Conservation (phyloP, 2,113 vertebrate genomes). For the Pygoscelis antarcticus region DNA sequence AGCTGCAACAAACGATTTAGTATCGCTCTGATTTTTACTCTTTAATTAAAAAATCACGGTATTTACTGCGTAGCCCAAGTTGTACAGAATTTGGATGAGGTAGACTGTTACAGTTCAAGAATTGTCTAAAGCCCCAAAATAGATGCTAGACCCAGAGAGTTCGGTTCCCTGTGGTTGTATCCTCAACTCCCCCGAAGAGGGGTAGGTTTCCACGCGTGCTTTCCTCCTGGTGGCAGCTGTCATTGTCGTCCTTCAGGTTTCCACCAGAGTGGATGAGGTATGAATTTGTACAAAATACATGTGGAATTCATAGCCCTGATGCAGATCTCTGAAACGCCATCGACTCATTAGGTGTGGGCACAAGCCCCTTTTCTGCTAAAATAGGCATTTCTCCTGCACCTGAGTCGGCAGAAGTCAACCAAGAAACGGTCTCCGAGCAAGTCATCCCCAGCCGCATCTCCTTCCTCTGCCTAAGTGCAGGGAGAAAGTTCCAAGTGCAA, state of each 20-base stretch:
- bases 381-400: rapidly evolving
- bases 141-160: background rate
- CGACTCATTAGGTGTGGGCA: rapidly evolving
- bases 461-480: too few relatives aligned
- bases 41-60: rapidly evolving
- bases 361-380: background rate
- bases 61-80: background rate
- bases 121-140: background rate
- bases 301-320: background rate
- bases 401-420: background rate
- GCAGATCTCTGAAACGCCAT: background rate
- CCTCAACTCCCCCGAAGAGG: background rate
- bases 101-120: background rate
- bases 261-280: rapidly evolving
- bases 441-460: rapidly evolving
- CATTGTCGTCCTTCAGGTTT: rapidly evolving
- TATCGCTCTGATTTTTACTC: background rate
- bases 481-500: background rate
- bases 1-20: rapidly evolving
- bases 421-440: background rate
- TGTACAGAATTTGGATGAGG: background rate
- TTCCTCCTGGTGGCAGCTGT: background rate
- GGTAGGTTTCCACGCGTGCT: rapidly evolving
- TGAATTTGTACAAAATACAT: rapidly evolving
- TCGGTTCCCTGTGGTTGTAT: rapidly evolving